Evolutionary conservation across 2,113 vertebrate species (phyloP), one percentile per base, ranked within the genome.

Genomic region (Grammomys dolichurus): DNA sequence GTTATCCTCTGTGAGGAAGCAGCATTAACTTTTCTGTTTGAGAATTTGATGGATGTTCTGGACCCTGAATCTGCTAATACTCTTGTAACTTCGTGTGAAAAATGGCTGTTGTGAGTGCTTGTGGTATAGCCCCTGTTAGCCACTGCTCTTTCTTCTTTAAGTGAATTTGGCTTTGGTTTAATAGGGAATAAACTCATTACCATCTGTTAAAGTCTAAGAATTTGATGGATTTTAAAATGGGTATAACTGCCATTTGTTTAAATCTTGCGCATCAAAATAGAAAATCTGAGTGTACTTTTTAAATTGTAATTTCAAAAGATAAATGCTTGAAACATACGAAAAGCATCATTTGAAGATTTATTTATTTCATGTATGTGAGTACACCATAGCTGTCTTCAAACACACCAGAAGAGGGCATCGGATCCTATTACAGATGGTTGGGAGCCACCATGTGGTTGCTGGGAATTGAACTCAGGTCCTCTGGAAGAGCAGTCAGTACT

Each of bases 211-310:
- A 91, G 78, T 90, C 78, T 43, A 60, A 93, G 20, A 85, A 51
- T 76, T 87, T 84, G 40, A 46, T 85, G 73, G 63, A 46, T 20
- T 76, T 90, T 72, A 73, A 26, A 91, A 40, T 95, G 67, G 56
- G 58, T 48, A 5, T 78, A 80, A n/a, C 10, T 88, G 33, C 36
- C 16, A 89, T 90, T 56, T 80, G 85, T 95, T 0, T 76, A 93
- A 93, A 69, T 94, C 28, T 17, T 75, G 43, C 81, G 2, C 24
- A 72, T 95, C 82, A 93, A 77, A 93, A 77, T 60, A 95, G 40
- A 40, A 91, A 84, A 3, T 84, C 17, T 88, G 22, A 69, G 20
- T 96, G n/a, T 51, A n/a, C 48, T 43, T 94, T 97, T 91, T 88
- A 96, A 88, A 26, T 56, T 93, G 13, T 48, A 65, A 77, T 24